Conservation (phyloP, 2,797 vertebrate species). For the Chelon labrosus region DNA sequence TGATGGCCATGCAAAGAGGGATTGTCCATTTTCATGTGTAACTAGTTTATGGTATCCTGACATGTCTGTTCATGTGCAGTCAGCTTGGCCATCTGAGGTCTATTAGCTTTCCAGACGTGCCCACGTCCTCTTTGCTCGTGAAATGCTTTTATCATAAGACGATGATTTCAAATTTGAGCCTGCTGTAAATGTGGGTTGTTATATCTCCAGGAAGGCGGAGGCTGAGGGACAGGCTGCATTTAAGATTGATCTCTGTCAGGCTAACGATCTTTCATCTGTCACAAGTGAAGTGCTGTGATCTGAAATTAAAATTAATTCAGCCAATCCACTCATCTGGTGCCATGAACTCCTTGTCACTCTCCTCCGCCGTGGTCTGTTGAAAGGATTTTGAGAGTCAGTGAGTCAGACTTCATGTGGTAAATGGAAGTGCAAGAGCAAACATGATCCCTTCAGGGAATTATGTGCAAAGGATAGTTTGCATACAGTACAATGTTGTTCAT, state of each 20-base stretch:
- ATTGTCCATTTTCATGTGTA: conserved; percentile 61
- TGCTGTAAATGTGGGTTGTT: conserved; percentile 62
- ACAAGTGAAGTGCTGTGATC: conserved; percentile 77
- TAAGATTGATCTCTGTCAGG: conserved; percentile 60
- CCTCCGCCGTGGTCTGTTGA: conserved; percentile 48
- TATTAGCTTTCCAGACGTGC: conserved; percentile 68
- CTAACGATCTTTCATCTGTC: conserved; percentile 67
- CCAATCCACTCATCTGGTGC: conserved; percentile 62
- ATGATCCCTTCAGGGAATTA: conserved; percentile 26
- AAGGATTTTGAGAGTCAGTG: conserved; percentile 36
- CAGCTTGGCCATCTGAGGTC: conserved; percentile 29
- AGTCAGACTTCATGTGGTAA: conserved; percentile 42
- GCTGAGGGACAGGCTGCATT: conserved; percentile 44
- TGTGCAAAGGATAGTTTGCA: background rate
- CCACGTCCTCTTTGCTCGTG: conserved; percentile 44
- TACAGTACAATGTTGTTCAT: background rate
- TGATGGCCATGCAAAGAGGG: conserved; percentile 54
- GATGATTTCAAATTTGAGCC: conserved; percentile 49
- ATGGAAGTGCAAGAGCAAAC: conserved; percentile 12
- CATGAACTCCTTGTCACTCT: conserved; percentile 42
- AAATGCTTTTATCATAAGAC: conserved; percentile 59
- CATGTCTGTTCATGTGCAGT: conserved; percentile 63
- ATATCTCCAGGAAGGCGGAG: conserved; percentile 43
- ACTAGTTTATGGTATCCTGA: conserved; percentile 68
- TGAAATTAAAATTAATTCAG: conserved; percentile 75